phyloP scores from a whole-genome alignment of 2,113 vertebrate species.

The Hystrix brachyura region DNA sequence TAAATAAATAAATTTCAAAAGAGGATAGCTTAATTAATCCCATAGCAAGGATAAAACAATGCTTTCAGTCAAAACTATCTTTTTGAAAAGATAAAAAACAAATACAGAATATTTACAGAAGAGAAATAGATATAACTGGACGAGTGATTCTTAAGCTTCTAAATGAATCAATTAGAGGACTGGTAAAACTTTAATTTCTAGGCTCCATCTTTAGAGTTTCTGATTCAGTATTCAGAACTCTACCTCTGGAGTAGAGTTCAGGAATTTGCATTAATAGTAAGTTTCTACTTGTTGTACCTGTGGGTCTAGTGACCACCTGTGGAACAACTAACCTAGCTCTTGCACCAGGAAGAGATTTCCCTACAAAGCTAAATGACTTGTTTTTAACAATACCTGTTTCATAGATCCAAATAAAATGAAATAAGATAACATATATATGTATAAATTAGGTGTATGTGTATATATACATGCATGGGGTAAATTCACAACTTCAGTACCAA shows the following conservation, averaged over 20 bases:
- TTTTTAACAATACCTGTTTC: background rate
- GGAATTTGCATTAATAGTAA: background rate
- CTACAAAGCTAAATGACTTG: background rate
- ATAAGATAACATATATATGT: background rate
- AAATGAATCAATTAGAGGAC: fast-evolving
- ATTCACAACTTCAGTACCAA: background rate
- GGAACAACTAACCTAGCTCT: background rate
- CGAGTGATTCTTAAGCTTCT: background rate
- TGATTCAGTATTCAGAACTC: background rate
- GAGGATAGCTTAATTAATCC: background rate
- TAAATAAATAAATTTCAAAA: background rate
- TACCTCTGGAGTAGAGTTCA: background rate
- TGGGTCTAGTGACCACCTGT: background rate
- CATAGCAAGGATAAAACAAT: background rate
- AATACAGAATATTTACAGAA: background rate
- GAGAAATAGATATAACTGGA: background rate
- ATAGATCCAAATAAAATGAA: background rate
- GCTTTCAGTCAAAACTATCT: background rate
- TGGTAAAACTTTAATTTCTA: background rate
- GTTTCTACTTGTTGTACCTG: background rate
- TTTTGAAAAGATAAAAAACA: background rate
- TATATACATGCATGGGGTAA: background rate
- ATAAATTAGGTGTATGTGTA: background rate
- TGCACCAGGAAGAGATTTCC: background rate
- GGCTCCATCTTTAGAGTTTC: background rate